Conservation (phyloP, 2,797 vertebrate genomes). For the Intellagama lesueurii region DNA sequence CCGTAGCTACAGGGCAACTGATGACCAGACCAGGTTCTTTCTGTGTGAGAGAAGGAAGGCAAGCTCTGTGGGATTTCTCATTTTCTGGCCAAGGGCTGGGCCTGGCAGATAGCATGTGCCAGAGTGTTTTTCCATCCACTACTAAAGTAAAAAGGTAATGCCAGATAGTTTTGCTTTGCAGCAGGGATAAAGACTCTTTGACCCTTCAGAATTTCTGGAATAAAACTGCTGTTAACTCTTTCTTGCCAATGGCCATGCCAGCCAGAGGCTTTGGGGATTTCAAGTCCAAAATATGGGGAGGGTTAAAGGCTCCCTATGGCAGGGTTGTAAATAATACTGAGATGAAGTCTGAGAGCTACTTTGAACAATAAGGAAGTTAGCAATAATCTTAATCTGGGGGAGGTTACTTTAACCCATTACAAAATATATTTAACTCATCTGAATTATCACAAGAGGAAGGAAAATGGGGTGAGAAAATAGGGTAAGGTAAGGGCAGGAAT, state of each 20-base stretch:
- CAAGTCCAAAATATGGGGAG: neutral
- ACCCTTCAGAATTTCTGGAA: no score
- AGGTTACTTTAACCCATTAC: neutral
- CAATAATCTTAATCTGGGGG: neutral
- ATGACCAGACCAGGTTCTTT: neutral
- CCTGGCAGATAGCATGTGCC: no score
- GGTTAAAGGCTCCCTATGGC: neutral
- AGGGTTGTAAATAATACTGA: neutral
- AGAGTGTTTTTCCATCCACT: no score
- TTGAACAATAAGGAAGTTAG: neutral
- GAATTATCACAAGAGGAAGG: neutral
- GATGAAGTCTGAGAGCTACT: neutral
- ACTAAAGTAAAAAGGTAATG: no score
- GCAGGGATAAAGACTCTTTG: no score
- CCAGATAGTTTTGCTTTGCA: no score
- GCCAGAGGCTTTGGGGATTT: neutral
- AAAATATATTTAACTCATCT: neutral
- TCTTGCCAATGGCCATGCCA: no score
- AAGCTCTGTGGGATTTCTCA: neutral
- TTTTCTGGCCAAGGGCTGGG: neutral
- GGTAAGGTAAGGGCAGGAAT: neutral
- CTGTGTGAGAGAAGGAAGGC: neutral
- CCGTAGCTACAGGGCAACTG: neutral
- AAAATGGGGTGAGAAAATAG: neutral
- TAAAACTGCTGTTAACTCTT: no score